Evolutionary conservation across 2,113 vertebrate genomes (phyloP).

Genomic region (Sterna hirundo): DNA sequence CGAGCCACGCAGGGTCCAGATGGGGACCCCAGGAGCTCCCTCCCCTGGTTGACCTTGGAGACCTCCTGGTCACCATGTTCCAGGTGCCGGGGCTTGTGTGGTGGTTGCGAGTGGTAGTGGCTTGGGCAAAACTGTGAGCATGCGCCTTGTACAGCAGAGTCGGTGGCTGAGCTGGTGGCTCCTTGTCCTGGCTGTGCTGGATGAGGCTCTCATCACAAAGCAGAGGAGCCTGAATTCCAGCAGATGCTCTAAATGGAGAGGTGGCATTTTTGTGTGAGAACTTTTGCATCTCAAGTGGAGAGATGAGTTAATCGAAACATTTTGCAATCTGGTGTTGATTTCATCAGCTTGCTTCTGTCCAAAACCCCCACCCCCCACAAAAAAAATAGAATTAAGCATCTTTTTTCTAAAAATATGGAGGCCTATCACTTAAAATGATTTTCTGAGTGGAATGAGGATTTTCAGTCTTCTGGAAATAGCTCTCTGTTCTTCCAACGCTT

Average conservation of each 20-base stretch:
- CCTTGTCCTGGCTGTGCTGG: background rate
- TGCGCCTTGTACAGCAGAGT: background rate
- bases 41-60: background rate
- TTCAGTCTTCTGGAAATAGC: background rate
- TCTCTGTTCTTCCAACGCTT: background rate
- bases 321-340: conserved; percentile 17
- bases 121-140: background rate
- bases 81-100: background rate
- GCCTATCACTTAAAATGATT: background rate
- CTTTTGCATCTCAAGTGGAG: background rate
- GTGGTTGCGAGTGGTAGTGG: background rate
- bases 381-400: background rate
- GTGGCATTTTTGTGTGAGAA: background rate
- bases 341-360: background rate
- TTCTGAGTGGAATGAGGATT: background rate
- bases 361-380: background rate
- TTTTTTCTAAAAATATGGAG: background rate
- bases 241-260: background rate
- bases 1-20: fast-evolving
- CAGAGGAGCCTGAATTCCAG: background rate
- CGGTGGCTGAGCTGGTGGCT: background rate
- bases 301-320: background rate
- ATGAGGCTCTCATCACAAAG: background rate
- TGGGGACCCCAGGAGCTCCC: background rate
- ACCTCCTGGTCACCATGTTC: background rate